Evolutionary conservation across 2,888 invertebrate genomes (phyloP).

Genomic region (Miltochrista miniata): DNA sequence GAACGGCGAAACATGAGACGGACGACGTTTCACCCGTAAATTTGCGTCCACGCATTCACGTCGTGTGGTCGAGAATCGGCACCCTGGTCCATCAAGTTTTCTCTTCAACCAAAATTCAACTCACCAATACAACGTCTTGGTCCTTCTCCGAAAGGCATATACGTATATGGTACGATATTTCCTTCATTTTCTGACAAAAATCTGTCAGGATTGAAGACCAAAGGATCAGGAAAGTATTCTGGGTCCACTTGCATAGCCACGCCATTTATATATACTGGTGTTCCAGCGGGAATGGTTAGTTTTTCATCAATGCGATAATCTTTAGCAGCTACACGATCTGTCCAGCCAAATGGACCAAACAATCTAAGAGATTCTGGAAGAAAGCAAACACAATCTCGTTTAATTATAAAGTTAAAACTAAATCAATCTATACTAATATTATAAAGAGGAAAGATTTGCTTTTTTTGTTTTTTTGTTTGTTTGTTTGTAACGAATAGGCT

Average conservation of each 20-base stretch:
- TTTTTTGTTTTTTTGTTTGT: too few relatives aligned
- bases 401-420: too few relatives aligned
- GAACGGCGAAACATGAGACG: too few relatives aligned
- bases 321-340: conserved; percentile 44
- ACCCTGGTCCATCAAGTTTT: too few relatives aligned
- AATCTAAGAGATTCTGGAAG: neutral
- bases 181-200: conserved; percentile 82
- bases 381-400: too few relatives aligned
- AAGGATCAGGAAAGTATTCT: conserved; percentile 77
- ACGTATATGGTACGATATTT: conserved; percentile 53
- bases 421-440: too few relatives aligned
- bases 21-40: too few relatives aligned
- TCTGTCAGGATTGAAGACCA: conserved; percentile 80
- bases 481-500: too few relatives aligned
- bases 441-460: too few relatives aligned
- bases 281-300: conserved; percentile 50
- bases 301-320: conserved; percentile 56
- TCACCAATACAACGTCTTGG: conserved; percentile 84
- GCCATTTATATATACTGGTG: conserved; percentile 49
- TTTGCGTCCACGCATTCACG: too few relatives aligned
- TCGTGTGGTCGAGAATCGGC: too few relatives aligned
- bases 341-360: conserved; percentile 56
- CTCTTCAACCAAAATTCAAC: too few relatives aligned
- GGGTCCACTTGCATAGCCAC: conserved; percentile 63
- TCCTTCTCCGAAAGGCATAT: conserved; percentile 82